Evolutionary conservation across 92 coral and sea anemone genomes (phyloP).

Genomic region (Phenganax marumi): DNA sequence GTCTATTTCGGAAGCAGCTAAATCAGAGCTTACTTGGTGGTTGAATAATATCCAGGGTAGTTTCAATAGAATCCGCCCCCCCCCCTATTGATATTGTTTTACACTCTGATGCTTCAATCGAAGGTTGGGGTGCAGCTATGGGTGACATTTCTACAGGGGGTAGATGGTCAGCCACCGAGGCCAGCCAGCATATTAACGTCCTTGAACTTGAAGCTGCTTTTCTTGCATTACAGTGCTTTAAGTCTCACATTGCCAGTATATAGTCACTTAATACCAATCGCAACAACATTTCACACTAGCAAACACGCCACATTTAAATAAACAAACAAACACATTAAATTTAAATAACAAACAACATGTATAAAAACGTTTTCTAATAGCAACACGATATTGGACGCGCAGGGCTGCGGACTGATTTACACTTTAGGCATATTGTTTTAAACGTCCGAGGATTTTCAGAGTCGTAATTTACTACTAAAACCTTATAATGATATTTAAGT

Average conservation of each 20-base stretch:
- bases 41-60: neutral
- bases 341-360: too few species aligned
- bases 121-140: slow-evolving; percentile 6
- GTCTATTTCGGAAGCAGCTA: neutral
- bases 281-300: too few species aligned
- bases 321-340: too few species aligned
- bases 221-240: neutral
- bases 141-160: neutral
- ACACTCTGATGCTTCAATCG: slow-evolving; percentile 4
- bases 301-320: too few species aligned
- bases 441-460: too few species aligned
- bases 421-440: too few species aligned
- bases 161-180: neutral
- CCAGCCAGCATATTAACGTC: neutral
- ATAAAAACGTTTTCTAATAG: too few species aligned
- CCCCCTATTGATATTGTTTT: neutral
- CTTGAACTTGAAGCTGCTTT: neutral
- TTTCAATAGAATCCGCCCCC: neutral
- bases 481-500: too few species aligned
- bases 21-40: slow-evolving; percentile 1
- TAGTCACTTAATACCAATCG: too few species aligned
- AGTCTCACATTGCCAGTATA: neutral
- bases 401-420: too few species aligned
- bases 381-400: too few species aligned
- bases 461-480: too few species aligned